Evolutionary conservation across 2,113 vertebrate species (phyloP), one percentile per base, ranked within the genome.

Genomic region (Heloderma charlesbogerti): DNA sequence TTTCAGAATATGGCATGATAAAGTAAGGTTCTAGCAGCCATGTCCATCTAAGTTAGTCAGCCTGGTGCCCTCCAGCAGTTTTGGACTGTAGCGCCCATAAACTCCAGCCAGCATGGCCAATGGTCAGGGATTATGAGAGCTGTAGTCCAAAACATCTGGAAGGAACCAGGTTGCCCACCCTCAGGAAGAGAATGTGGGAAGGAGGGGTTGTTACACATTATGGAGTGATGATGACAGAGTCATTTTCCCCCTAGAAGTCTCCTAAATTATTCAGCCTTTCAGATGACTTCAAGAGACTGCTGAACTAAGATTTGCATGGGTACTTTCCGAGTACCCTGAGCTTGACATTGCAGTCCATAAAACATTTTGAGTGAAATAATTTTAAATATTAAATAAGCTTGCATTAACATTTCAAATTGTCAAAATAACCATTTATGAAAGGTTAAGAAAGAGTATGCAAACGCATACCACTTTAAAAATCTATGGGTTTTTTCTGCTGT

Each of bases 291-390:
- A 67, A 51, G 72, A 69, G 82, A 78, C 54, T 63, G 82, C 34
- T 89, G 69, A 89, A 75, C 15, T 67, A 90, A 85, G 82, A 85
- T 90, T 48, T 90, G 63, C 66, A 89, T 88, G 40, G 57, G 9
- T 81, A 79, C 9, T 78, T 78, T 66, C 34, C 16, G 43, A 40
- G 45, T 40, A 48, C 48, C 74, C 75, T 78, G 48, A 79, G 27
- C n/a, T 69, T 71, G n/a, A 69, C 45, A 79, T 60, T 15, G 67
- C 51, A 79, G 74, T 71, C 43, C 48, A 51, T 37, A 54, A 92
- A 89, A 90, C 0, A 31, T 12, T 34, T 3, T 75, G 88, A 29
- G 25, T 37, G 45, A 87, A 86, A 45, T 0, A 40, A 27, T 57
- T 71, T 60, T 57, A 71, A 86, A 90, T 86, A 86, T 86, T 90